Base-by-base conservation (phyloP, 1,140 invertebrate genomes). In the Penaeus chinensis region DNA sequence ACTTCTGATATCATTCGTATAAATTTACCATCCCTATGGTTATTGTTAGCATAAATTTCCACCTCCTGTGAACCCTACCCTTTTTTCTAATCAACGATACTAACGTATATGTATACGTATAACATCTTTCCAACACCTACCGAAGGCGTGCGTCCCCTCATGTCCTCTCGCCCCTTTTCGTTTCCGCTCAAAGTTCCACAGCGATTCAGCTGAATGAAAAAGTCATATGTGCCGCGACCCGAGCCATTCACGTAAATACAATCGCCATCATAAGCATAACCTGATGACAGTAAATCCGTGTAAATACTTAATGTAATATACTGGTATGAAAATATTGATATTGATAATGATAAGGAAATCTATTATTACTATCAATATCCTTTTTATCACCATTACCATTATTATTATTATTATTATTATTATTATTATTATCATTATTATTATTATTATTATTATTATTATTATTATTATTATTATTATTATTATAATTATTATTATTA, bases 221-320 rank as follows among this genome's bases (percentile, higher is more conserved):
- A 98, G 93, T 98, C 97, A 92, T 98, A 98, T 91, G 96, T 96
- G 91, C 97, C 96, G 65, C 96, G 92, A 18, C 97, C 97, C 1
- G 96, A 97, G 0, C 97, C 97, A 93, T 98, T 98, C 85, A 98
- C 96, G 92, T 98, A 98, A 94, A 98, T 97, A 91, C 97, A 98
- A 91, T 97, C 96, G 0, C 96, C 96, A 92, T 98, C 97, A 91
- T 98, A 97, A 0, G 97, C 96, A 93, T 98, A 98, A 78, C 97
- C 97, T 96, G 92, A 18, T 11, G 7, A 42, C 85, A 93, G 93
- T 92, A 91, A 92, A 5, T 47, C 1, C 47, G 7, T 47, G 47
- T 47, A 47, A 47, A 4, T 47, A 13, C 7, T 47, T 47, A 10
- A 47, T 47, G 47, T 47, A 0, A 47, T 47, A 13, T 47, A 47